Base-by-base conservation (phyloP, 2,113 vertebrate species). In the Dromas ardeola region DNA sequence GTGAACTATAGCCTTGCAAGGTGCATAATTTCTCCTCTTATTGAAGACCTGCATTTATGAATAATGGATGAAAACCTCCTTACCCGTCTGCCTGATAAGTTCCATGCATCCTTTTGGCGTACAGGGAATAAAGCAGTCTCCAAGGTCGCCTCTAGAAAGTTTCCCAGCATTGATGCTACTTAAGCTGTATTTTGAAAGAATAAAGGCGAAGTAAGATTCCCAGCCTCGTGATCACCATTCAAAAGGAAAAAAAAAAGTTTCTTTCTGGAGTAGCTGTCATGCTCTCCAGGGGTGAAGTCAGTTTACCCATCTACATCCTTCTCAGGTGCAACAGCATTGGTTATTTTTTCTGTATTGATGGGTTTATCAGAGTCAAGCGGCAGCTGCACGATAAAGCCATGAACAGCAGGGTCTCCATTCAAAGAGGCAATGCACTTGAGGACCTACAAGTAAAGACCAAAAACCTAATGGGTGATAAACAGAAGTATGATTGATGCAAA, bases 41-140 rank as follows among this genome's bases (percentile, higher is more conserved):
- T 0, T 62, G 67, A 91, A 58, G 45, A 86, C n/a, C 69, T 52
- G 58, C 8, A 26, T 11, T 91, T 49, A 73, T 70, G 58, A 88
- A 90, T 78, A 88, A 79, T 17, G 6, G 7, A 92, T 76, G 30
- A 29, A 5, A 93, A 49, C 9, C 17, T 86, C 52, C 45, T 96
- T 91, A 99, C 99, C 99, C 90, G 99, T 99, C 94, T 99, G 98
- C 96, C 96, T 98, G 98, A 99, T 99, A 66, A 99, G 98, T 96
- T 99, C 99, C 99, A 99, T 98, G 98, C 99, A 99, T 96, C 99
- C 99, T 94, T 99, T 99, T 21, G 99, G 99, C 0, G 99, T 99
- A 97, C 99, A 99, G 9, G 99, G 99, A 92, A 99, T 99, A 97
- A 99, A 99, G 95, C 99, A 99, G 97, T 99, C 98, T 12, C 97